Base-by-base conservation (phyloP, 2,888 invertebrate genomes). In the Drosophila sordidula region DNA sequence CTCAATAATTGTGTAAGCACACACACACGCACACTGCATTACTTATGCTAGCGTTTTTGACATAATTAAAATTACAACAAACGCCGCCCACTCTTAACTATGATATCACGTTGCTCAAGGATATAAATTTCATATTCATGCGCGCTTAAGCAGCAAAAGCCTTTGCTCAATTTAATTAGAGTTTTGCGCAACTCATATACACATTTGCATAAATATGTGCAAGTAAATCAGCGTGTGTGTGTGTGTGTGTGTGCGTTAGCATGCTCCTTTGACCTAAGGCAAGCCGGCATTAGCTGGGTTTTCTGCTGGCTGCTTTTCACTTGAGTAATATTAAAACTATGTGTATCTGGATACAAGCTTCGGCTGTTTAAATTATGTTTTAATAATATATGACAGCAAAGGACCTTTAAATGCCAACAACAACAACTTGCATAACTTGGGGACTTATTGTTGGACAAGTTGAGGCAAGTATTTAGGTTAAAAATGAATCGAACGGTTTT, bases 1-100 rank as follows among this genome's bases (percentile, higher is more conserved):
- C 57, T 62, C 61, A 75, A 82, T 82, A 80, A 87, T 80, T 80
- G 87, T 87, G 46, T n/a, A 44, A 38, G 26, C 9, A 38, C 38
- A 49, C 56, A 64, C 70, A 29, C 44, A 32, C 45, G 45, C 25
- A 58, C 18, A 26, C 29, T 66, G 39, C 18, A 41, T 71, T 67
- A 49, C 62, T 75, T 47, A 66, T 74, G 54, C n/a, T 59, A 11
- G 47, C 66, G 32, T 46, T 62, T 70, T 63, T 59, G 68, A 56
- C 59, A 72, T 77, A 63, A 72, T 77, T 73, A 63, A 77, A 77
- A 67, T 77, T 45, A 58, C 61, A 52, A 57, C 44, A 50, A 42
- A n/a, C 39, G 16, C 32, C 12, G 34, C 34, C 1, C 47, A 5
- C 14, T 32, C 22, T 45, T 3, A 16, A 45, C 12, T 52, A 11